Conservation (phyloP, 2,888 invertebrate genomes). For the Sphecodes monilicornis region DNA sequence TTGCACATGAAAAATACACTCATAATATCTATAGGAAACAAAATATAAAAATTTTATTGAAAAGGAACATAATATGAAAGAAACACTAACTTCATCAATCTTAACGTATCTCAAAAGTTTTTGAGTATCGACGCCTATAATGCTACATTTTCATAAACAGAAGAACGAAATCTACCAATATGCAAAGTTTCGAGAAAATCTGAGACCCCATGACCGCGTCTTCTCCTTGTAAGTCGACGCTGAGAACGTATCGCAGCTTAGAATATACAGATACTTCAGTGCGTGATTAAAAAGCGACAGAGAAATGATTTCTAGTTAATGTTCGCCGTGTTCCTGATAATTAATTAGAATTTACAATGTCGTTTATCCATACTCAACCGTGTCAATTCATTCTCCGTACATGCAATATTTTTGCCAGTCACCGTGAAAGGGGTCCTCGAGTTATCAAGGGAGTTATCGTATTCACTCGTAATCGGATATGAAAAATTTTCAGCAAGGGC, state of each 20-base stretch:
- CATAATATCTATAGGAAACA: too few relatives aligned
- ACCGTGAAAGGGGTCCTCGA: constrained; percentile 44
- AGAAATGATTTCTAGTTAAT: constrained; percentile 14
- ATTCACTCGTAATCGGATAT: constrained; percentile 63
- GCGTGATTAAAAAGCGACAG: too few relatives aligned
- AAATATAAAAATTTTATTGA: too few relatives aligned
- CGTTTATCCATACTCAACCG: constrained; percentile 12
- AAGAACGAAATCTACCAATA: too few relatives aligned
- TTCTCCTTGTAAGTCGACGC: neutral
- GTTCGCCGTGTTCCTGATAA: constrained; percentile 5
- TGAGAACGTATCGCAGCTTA: neutral
- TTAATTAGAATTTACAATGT: constrained; percentile 38
- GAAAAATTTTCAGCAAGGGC: constrained; percentile 44
- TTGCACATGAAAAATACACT: too few relatives aligned
- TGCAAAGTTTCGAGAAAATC: too few relatives aligned
- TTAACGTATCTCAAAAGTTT: too few relatives aligned
- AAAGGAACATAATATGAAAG: too few relatives aligned
- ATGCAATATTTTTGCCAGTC: constrained; percentile 30
- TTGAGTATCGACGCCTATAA: too few relatives aligned
- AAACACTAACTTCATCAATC: too few relatives aligned
- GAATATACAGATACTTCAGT: neutral
- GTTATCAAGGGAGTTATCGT: constrained; percentile 49
- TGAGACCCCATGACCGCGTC: too few relatives aligned
- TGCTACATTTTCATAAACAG: too few relatives aligned
- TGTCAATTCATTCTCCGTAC: constrained; percentile 37